phyloP scores from a whole-genome alignment of 2,797 vertebrate species.

The Urosaurus nigricauda region DNA sequence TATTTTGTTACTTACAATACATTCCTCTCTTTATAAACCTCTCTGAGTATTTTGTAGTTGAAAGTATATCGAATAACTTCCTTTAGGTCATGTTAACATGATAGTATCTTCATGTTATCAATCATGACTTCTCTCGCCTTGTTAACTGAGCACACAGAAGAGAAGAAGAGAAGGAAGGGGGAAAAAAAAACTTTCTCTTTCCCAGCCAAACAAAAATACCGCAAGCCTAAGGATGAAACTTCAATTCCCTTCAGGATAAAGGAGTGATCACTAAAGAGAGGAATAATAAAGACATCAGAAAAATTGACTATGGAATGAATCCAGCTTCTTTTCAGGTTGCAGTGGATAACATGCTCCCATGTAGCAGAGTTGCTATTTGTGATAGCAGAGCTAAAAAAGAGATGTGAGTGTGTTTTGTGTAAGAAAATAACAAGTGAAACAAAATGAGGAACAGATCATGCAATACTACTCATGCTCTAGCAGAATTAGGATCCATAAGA shows the following conservation, averaged over 20 bases:
- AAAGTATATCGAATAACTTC: not conserved
- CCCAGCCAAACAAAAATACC: not conserved
- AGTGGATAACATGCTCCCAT: constrained; percentile 11
- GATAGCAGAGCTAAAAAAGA: not conserved
- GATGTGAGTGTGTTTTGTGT: constrained; percentile 5
- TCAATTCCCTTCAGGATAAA: not conserved
- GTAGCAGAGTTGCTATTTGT: not conserved
- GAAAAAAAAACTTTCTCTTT: fast-evolving
- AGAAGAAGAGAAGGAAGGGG: not conserved
- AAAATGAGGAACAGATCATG: constrained; percentile 18
- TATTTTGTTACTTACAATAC: not conserved
- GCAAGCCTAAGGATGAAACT: not conserved
- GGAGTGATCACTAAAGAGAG: not conserved
- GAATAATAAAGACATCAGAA: not conserved
- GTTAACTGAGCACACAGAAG: not conserved
- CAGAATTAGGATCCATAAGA: constrained; percentile 9
- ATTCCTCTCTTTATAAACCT: not conserved
- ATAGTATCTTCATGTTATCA: constrained; percentile 6
- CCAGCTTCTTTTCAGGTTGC: constrained; percentile 25
- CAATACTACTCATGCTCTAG: not conserved
- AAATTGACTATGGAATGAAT: constrained; percentile 4
- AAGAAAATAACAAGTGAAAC: not conserved
- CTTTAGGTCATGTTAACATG: not conserved
- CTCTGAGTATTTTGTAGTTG: not conserved
- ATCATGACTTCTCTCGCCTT: not conserved